Evolutionary conservation across 1,140 invertebrate genomes (phyloP), one percentile per base, ranked within the genome.

Genomic region (Drosophila persimilis): DNA sequence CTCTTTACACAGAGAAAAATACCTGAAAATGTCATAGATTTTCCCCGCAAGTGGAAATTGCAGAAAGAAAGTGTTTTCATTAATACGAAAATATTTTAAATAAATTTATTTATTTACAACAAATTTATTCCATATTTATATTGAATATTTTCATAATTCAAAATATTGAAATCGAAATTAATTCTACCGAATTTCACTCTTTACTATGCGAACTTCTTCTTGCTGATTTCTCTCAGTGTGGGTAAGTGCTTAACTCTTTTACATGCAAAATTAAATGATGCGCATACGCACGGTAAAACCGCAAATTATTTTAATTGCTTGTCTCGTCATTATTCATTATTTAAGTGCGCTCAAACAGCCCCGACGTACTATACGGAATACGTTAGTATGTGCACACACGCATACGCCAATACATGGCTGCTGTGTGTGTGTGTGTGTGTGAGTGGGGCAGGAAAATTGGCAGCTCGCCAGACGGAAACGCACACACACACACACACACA

Each of bases 251-350:
- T 88, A 83, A 88, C 83, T 71, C 83, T 88, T 86, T 89, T 89
- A 85, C 78, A 81, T 85, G 84, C 79, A 83, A 83, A 86, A 90
- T 86, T 90, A 84, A 90, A 90, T 90, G 89, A 90, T 90, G 89
- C 89, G 84, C 89, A 90, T 90, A 90, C 89, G 89, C 89, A 90
- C 81, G 72, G 71, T 89, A 90, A 80, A 90, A 89, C 89, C 89
- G 81, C 89, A 90, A 90, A 90, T 90, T 90, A 90, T 90, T 90
- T 90, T 90, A 90, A 90, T 90, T 90, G 89, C 89, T 89, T 90
- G 89, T 90, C 89, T 90, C 81, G 89, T 90, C 89, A 90, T 90
- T 90, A 90, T 90, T 90, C 89, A 90, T 89, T 90, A 90, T 90
- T 90, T 90, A 89, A 90, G 84, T 80, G 72, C 77, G 72, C 75